Conservation (phyloP, 2,113 vertebrate species). For the Acanthisitta chloris region DNA sequence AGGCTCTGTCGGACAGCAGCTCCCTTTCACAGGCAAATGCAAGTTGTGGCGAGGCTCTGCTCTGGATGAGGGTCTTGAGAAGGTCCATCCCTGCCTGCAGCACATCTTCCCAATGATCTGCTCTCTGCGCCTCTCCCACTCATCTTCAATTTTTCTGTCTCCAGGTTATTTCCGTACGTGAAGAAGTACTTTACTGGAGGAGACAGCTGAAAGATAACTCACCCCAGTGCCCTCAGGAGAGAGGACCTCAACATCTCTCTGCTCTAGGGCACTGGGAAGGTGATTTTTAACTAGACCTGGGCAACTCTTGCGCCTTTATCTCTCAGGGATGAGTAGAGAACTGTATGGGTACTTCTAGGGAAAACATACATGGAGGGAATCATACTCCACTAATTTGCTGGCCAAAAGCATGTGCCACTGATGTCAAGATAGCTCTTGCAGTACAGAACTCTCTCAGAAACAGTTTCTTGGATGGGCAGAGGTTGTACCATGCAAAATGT, state of each 20-base stretch:
- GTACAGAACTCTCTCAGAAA: not conserved
- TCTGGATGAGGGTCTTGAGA: not conserved
- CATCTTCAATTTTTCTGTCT: not conserved
- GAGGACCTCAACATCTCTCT: not conserved
- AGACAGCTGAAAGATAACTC: not conserved
- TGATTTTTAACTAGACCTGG: not conserved
- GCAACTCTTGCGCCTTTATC: not conserved
- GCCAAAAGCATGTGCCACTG: not conserved
- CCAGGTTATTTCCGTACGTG: not conserved
- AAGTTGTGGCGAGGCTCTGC: not conserved
- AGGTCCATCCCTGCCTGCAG: not conserved
- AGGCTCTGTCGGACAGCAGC: slow-evolving; percentile 65
- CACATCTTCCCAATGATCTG: not conserved
- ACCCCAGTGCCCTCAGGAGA: not conserved
- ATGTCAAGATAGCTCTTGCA: fast-evolving
- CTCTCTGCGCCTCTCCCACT: not conserved
- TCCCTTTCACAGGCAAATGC: slow-evolving; percentile 35
- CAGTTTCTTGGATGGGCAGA: not conserved
- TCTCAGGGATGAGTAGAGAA: not conserved
- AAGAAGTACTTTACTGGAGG: not conserved
- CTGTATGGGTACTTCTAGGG: not conserved
- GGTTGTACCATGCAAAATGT: fast-evolving
- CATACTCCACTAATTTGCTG: not conserved
- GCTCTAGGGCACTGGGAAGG: not conserved
- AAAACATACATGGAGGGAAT: not conserved